Base-by-base conservation (phyloP, 2,888 invertebrate species). In the Drosophila maculinotata region DNA sequence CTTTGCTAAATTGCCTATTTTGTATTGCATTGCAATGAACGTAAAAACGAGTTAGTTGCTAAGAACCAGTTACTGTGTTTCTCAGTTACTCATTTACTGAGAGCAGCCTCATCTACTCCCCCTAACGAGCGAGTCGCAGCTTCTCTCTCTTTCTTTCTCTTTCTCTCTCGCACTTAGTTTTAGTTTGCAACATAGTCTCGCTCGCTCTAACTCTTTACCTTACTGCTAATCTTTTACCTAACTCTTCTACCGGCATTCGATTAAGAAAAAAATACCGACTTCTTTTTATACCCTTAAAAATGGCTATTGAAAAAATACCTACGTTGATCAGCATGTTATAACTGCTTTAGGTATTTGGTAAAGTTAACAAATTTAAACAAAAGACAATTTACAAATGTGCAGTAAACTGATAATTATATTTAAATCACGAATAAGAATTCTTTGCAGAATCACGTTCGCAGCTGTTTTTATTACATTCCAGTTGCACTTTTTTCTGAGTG, bases 21-120 rank as follows among this genome's bases (percentile, higher is more conserved):
- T 53, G 58, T 38, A 47, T 58, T 51, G 47, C 54, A 49, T 56
- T 66, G 62, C 56, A 70, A 42, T 52, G 52, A 33, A 72, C 76
- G 49, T 42, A 67, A 59, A 79, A 81, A 84, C 79, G 66, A 81
- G 79, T 84, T 84, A 57, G 75, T 78, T 68, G 79, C 81, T 71
- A 71, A 79, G 79, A 79, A 79, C 79, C 79, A 84, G 79, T 79
- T 79, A 33, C 26, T 49, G 26, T 12, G 12, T 49, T 49, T 9
- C 51, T 65, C 36, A 30, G 51, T 47, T 47, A 38, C 63, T 42
- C 30, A 33, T 15, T 20, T 36, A 8, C 44, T 33, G 26, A 10
- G 9, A 28, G 41, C 45, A 25, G 36, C 44, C 42, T 23, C 67
- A 14, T 4, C 39, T 33, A 45, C 49, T 45, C 26, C 53, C 56